Evolutionary conservation across 1,140 invertebrate species (phyloP).

Genomic region (Drosophila triauraria): DNA sequence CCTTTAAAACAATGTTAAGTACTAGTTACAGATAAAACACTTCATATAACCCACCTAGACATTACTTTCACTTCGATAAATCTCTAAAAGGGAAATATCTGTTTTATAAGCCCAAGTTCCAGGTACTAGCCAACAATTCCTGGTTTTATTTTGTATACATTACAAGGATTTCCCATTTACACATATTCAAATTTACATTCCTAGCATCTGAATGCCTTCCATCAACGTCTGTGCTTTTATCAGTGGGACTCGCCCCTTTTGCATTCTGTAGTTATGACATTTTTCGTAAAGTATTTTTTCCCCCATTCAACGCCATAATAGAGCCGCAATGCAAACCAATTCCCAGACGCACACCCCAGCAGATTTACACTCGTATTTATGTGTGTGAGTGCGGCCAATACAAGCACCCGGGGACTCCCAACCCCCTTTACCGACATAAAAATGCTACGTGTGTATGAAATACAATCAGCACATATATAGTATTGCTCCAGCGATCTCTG

Average conservation of each 20-base stretch:
- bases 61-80: not conserved
- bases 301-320: slow-evolving; percentile 38
- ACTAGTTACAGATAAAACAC: not conserved
- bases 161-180: slow-evolving; percentile 5
- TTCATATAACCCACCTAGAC: not conserved
- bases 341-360: slow-evolving; percentile 19
- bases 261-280: slow-evolving; percentile 33
- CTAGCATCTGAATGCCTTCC: slow-evolving; percentile 22
- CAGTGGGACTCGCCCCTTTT: slow-evolving; percentile 6
- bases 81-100: not conserved
- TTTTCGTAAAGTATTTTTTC: slow-evolving; percentile 41
- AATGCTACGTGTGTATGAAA: slow-evolving; percentile 47
- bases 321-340: slow-evolving; percentile 43
- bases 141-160: not conserved
- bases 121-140: not conserved
- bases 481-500: slow-evolving; percentile 30
- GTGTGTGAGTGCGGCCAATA: slow-evolving; percentile 4
- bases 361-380: slow-evolving; percentile 42
- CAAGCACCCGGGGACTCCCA: slow-evolving; percentile 2
- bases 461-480: slow-evolving; percentile 48
- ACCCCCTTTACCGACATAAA: slow-evolving; percentile 24
- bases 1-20: no score
- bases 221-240: slow-evolving; percentile 35
- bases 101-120: not conserved
- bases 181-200: slow-evolving; percentile 6